Percentiles rank a stretch among this genome's conserved stretches.
These are phyloP conservation scores for Nymphalis io DNA, from an alignment of 1,140 invertebrate species.

Conservation along the genomic window DNA sequence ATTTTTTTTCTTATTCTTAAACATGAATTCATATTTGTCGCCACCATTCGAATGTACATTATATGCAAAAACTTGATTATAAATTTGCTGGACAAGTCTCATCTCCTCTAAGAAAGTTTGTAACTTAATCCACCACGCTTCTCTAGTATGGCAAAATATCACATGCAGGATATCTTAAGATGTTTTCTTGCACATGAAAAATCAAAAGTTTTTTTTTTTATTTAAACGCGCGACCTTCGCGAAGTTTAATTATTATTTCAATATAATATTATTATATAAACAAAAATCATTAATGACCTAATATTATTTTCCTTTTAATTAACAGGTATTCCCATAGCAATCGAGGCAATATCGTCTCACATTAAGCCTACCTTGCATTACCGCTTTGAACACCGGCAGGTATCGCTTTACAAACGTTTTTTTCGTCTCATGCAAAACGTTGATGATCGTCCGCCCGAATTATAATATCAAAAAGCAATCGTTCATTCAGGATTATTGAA, in stretches of 20 bases:
- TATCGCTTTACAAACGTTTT: conserved; percentile 75
- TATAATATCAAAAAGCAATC: conserved; percentile 77
- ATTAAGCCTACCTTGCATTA: conserved; percentile 51
- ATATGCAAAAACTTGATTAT: no score
- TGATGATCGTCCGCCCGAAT: conserved; percentile 67
- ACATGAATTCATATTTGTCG: no score
- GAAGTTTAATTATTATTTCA: not conserved
- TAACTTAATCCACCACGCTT: no score
- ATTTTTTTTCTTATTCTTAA: no score
- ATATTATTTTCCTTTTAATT: conserved; percentile 34
- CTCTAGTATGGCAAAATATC: no score
- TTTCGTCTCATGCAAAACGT: conserved; percentile 58
- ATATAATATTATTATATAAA: not conserved
- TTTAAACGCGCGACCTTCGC: no score
- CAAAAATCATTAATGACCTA: not conserved
- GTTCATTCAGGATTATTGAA: conserved; percentile 78
- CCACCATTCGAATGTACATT: no score
- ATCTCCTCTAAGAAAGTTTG: no score
- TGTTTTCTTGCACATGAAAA: no score
- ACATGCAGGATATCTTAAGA: no score
- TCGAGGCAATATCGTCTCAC: conserved; percentile 41
- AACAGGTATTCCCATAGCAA: conserved; percentile 46
- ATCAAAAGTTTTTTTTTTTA: no score
- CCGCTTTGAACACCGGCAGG: conserved; percentile 48
- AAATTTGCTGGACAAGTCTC: no score